Evolutionary conservation across 1,140 invertebrate species (phyloP).

Genomic region (Psilanteris sp.): DNA sequence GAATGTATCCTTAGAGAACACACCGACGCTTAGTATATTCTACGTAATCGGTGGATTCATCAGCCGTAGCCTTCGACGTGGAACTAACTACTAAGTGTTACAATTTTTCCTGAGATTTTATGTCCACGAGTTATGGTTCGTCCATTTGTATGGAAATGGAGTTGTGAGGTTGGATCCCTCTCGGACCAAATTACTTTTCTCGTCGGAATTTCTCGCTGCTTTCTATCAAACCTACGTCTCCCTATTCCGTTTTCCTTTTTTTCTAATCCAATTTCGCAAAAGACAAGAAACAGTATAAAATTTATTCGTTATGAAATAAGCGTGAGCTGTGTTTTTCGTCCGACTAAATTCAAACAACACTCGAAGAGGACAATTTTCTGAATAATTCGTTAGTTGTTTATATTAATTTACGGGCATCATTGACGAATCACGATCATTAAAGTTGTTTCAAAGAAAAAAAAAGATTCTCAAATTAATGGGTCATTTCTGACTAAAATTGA

Average conservation of each 20-base stretch:
- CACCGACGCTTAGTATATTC: slow-evolving; percentile 46
- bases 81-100: slow-evolving; percentile 76
- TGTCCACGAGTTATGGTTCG: slow-evolving; percentile 69
- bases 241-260: slow-evolving; percentile 44
- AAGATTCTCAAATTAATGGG: too few species aligned
- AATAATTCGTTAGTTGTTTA: too few species aligned
- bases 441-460: too few species aligned
- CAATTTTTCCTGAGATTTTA: slow-evolving; percentile 72
- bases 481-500: slow-evolving; percentile 25
- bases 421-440: too few species aligned
- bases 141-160: slow-evolving; percentile 76
- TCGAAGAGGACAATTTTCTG: too few species aligned
- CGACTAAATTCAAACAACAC: too few species aligned
- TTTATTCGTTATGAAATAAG: slow-evolving; percentile 40
- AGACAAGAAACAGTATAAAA: slow-evolving; percentile 31
- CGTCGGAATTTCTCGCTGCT: slow-evolving; percentile 46
- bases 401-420: too few species aligned
- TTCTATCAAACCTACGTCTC: slow-evolving; percentile 52
- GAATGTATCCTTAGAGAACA: slow-evolving; percentile 46
- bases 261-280: slow-evolving; percentile 61
- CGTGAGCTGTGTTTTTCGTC: slow-evolving; percentile 7
- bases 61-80: slow-evolving; percentile 64
- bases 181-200: slow-evolving; percentile 68
- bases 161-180: slow-evolving; percentile 60
- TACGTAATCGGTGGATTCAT: slow-evolving; percentile 68